phyloP scores from a whole-genome alignment of 2,113 vertebrate species.

The Trichomycterus rosablanca region DNA sequence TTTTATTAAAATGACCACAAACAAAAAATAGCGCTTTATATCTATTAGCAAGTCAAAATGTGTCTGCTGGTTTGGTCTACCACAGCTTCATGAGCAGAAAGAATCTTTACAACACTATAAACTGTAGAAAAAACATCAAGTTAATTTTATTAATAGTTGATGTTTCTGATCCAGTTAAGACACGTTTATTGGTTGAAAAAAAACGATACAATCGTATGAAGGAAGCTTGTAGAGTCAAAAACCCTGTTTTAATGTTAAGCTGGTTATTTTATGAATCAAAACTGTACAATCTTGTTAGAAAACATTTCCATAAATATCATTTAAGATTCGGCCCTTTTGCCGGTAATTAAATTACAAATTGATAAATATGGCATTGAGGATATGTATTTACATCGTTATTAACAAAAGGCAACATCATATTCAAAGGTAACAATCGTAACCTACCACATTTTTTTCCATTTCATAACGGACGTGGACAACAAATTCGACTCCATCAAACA shows the following conservation, averaged over 20 bases:
- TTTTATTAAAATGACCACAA: too few species aligned
- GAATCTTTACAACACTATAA: constrained; percentile 65
- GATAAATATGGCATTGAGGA: constrained; percentile 99
- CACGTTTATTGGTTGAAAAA: constrained; percentile 75
- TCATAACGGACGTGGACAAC: constrained; percentile 93
- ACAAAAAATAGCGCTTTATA: too few species aligned
- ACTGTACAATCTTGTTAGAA: constrained; percentile 98
- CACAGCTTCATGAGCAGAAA: constrained; percentile 66
- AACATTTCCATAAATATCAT: constrained; percentile 99
- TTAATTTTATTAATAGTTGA: constrained; percentile 72
- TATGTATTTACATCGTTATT: constrained; percentile 99
- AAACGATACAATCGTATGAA: constrained; percentile 74
- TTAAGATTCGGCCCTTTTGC: constrained; percentile 94
- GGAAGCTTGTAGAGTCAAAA: constrained; percentile 88
- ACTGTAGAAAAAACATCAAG: constrained; percentile 62
- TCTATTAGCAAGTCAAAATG: constrained; percentile 49
- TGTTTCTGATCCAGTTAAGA: constrained; percentile 75
- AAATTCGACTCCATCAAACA: constrained; percentile 94
- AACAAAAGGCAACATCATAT: constrained; percentile 99
- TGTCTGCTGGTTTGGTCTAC: constrained; percentile 59
- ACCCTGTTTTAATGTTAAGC: constrained; percentile 94
- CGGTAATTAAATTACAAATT: constrained; percentile 99
- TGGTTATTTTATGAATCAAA: constrained; percentile 88
- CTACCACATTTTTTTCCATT: constrained; percentile 90
- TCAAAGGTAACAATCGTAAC: constrained; percentile 94